Conservation (phyloP, 1,140 invertebrate species). For the Drosophila arawakana region DNA sequence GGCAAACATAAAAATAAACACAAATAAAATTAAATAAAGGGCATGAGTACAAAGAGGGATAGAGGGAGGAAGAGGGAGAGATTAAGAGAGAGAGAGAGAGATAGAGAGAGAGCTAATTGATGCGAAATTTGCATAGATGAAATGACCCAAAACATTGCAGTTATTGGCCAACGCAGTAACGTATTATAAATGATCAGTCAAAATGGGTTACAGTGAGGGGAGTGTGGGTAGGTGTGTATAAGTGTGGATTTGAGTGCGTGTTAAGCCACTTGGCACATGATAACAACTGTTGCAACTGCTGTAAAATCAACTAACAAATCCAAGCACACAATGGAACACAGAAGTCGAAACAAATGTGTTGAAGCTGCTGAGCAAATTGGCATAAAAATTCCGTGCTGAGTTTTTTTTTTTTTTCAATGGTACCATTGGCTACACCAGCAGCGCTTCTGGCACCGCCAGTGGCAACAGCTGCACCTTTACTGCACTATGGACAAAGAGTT, state of each 20-base stretch:
- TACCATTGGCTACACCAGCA: background rate
- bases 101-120: constrained; percentile 51
- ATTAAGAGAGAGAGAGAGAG: background rate
- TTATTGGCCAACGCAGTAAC: background rate
- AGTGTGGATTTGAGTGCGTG: background rate
- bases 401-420: background rate
- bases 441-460: too few relatives aligned
- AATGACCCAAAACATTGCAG: constrained; percentile 1
- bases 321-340: background rate
- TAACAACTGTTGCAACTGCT: constrained; percentile 1
- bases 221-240: too few relatives aligned
- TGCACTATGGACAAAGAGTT: too few relatives aligned
- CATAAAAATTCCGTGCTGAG: constrained; percentile 9
- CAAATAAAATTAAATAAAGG: constrained; percentile 43
- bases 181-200: constrained; percentile 8
- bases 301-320: background rate
- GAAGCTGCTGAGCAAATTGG: constrained; percentile 33
- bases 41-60: constrained; percentile 21
- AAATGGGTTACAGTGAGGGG: too few relatives aligned
- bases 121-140: constrained; percentile 36
- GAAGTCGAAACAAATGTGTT: constrained; percentile 11
- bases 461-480: too few relatives aligned
- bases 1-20: constrained; percentile 48
- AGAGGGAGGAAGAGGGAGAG: background rate
- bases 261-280: background rate